Base-by-base conservation (phyloP, 35 echinoderm and acorn worm genomes). In the Heliocidaris erythrogramma region DNA sequence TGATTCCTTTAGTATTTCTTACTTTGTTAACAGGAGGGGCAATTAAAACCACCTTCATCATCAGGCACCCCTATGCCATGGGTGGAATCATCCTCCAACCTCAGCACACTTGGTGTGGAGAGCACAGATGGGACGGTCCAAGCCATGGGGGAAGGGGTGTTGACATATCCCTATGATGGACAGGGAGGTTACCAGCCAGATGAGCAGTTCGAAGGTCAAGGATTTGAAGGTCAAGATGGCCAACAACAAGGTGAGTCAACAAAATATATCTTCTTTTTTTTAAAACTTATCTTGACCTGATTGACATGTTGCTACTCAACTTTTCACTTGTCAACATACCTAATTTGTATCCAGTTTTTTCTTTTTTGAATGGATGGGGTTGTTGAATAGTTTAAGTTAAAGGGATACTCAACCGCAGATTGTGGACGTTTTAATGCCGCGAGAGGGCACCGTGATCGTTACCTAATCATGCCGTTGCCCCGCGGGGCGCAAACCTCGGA, bases 51-150 rank as follows among this genome's bases (percentile, higher is more conserved):
- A 17, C 94, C 97, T 49, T 99, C 98, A 13, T 94, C 95, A 32
- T 96, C 94, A 30, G 97, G 95, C 86, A 99, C 98, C 93, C 98
- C 98, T 7, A 99, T 99, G 96, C 98, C 98, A 53, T 99, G 98
- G 98, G 95, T 97, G n/a, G 96, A 99, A 86, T 99, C 98, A 17
- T 97, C 92, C 60, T 96, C 97, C 85, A 99, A 99, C 85, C 88
- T 99, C 13, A 99, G 98, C 85, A 95, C 94, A 14, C 88, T 99
- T 86, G 97, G 91, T 12, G 94, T 61, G 24, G 95, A 95, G 13
- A 96, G 95, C 48, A 94, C 78, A 32, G 95, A 95, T 17, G 92
- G 56, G 18, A 84, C 29, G 14, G 88, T 49, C 30, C 95, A 49
- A 92, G 49, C 53, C 11, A 85, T 69, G 88, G 30, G 32, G 31